Evolutionary conservation across 2,797 vertebrate species (phyloP).

Genomic region (Morus bassanus): DNA sequence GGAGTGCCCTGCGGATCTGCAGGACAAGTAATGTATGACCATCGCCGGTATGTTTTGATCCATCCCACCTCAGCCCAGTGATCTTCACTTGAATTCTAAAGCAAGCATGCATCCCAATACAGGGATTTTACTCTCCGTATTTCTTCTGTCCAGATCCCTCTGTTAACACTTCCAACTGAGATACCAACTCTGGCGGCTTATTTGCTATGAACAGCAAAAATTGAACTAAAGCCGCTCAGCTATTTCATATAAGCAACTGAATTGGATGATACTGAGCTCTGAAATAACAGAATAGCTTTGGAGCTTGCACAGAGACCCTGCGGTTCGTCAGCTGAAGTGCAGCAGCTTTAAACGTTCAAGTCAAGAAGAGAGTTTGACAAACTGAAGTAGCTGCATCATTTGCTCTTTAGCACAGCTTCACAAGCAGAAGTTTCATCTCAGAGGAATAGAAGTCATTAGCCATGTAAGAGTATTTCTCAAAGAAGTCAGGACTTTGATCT

Average conservation of each 20-base stretch:
- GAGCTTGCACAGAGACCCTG: not conserved
- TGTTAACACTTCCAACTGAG: not conserved
- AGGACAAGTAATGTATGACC: not conserved
- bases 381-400: constrained; percentile 49
- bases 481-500: constrained; percentile 53
- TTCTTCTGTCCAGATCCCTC: not conserved
- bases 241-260: not conserved
- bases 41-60: not conserved
- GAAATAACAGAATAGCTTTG: not conserved
- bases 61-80: not conserved
- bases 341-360: constrained; percentile 12
- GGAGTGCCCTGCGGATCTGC: not conserved
- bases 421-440: constrained; percentile 52
- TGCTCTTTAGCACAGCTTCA: constrained; percentile 41
- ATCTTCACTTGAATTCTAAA: not conserved
- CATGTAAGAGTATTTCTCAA: constrained; percentile 41
- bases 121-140: not conserved
- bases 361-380: constrained; percentile 37
- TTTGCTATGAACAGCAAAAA: not conserved
- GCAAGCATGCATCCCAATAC: not conserved
- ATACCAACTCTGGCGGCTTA: not conserved
- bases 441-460: constrained; percentile 57
- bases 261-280: not conserved
- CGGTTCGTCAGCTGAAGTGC: not conserved
- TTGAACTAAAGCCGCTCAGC: not conserved